These are phyloP conservation scores for Hyppa rectilinea DNA, from an alignment of 2,888 invertebrate genomes.

Conservation along the genomic window DNA sequence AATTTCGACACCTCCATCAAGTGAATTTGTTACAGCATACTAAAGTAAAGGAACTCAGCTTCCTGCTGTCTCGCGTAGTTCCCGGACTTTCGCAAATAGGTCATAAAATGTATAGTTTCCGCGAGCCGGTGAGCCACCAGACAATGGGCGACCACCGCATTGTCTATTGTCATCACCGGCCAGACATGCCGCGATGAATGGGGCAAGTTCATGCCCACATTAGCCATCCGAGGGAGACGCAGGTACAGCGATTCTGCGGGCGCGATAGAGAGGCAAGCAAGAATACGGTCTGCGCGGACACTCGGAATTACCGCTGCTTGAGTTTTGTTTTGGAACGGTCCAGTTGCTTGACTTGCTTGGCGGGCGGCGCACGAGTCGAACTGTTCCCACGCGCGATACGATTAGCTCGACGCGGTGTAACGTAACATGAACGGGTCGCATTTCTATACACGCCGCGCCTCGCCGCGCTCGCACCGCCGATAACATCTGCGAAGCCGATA, in stretches of 20 bases:
- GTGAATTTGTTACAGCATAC: conserved; percentile 55
- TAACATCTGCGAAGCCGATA: conserved; percentile 88
- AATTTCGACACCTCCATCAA: conserved; percentile 41
- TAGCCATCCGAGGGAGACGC: conserved; percentile 72
- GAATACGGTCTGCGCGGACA: conserved; percentile 77
- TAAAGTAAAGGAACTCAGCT: conserved; percentile 71
- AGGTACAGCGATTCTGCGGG: conserved; percentile 69
- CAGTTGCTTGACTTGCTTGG: conserved; percentile 83
- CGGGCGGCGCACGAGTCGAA: conserved; percentile 83
- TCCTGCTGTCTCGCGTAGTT: conserved; percentile 73
- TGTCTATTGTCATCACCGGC: conserved; percentile 83
- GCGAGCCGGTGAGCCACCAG: conserved; percentile 78
- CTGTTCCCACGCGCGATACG: conserved; percentile 70
- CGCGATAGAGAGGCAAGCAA: conserved; percentile 68
- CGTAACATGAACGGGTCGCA: conserved; percentile 83
- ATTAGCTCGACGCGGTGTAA: conserved; percentile 63
- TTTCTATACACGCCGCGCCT: conserved; percentile 83
- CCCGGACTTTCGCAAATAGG: conserved; percentile 77
- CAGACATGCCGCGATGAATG: conserved; percentile 84
- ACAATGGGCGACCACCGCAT: conserved; percentile 83
- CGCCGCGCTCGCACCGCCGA: conserved; percentile 78
- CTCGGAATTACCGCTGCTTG: conserved; percentile 85
- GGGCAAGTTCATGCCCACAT: conserved; percentile 84
- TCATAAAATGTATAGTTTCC: conserved; percentile 79
- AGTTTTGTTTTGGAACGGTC: conserved; percentile 84